phyloP scores from a whole-genome alignment of 2,888 invertebrate species.

The Volucella inanis region DNA sequence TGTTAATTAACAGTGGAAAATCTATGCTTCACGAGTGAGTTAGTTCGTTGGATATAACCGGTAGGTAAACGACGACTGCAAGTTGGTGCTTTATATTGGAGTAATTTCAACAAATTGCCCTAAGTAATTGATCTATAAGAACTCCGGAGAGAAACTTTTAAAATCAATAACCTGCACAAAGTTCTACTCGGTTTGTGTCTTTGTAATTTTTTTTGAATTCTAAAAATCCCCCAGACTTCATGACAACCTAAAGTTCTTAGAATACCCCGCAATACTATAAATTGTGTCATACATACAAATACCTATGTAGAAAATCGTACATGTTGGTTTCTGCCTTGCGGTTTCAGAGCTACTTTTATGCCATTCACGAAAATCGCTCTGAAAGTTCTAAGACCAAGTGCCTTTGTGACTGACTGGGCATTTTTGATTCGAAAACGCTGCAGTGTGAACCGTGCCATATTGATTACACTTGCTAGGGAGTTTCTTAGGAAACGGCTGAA shows the following conservation, averaged over 20 bases:
- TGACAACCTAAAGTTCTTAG: slow-evolving; percentile 54
- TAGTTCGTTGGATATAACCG: background rate
- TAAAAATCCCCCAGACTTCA: slow-evolving; percentile 14
- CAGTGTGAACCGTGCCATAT: slow-evolving; percentile 39
- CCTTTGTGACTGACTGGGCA: slow-evolving; percentile 20
- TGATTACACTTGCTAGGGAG: slow-evolving; percentile 63
- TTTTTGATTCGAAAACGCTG: slow-evolving; percentile 34
- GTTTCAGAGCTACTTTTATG: slow-evolving; percentile 34
- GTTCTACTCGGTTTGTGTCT: background rate
- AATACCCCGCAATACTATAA: slow-evolving; percentile 1
- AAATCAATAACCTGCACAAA: slow-evolving; percentile 7
- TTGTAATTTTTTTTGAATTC: background rate
- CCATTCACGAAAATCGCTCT: slow-evolving; percentile 23
- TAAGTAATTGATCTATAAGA: slow-evolving; percentile 55
- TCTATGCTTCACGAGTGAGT: background rate
- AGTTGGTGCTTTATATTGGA: slow-evolving; percentile 7
- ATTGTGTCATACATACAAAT: slow-evolving; percentile 33
- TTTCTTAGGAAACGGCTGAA: slow-evolving; percentile 66
- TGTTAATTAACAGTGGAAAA: slow-evolving; percentile 63
- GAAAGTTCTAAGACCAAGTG: slow-evolving; percentile 9
- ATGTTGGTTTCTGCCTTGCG: slow-evolving; percentile 21
- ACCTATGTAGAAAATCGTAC: no score
- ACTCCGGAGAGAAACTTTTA: background rate
- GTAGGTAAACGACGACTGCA: slow-evolving; percentile 1
- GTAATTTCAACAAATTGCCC: slow-evolving; percentile 47